Percentiles rank a stretch among this genome's conserved stretches.
Evolutionary conservation across 2,888 invertebrate genomes (phyloP).

Genomic region (Ornithoptera alexandrae): DNA sequence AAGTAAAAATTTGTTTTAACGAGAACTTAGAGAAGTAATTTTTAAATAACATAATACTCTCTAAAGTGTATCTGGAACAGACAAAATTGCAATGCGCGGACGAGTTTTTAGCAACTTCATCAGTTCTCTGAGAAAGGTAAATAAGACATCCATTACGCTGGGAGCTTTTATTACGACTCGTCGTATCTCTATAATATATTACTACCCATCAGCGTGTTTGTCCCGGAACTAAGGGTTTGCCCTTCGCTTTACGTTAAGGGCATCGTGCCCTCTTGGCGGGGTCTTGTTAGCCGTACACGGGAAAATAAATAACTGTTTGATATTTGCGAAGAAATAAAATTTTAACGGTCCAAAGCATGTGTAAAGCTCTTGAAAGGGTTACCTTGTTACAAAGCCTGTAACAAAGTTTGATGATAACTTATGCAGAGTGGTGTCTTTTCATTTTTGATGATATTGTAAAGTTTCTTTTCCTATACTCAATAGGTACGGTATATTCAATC

Average conservation of each 20-base stretch:
- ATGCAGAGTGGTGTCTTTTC: background rate
- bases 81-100: background rate
- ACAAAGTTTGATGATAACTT: conserved; percentile 19
- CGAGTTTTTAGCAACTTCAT: conserved; percentile 8
- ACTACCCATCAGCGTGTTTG: conserved; percentile 33
- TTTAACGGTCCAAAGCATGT: conserved; percentile 18
- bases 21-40: background rate
- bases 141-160: conserved; percentile 21
- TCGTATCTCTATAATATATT: conserved; percentile 25
- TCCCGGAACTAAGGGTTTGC: conserved; percentile 35
- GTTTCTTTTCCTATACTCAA: no score
- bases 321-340: conserved; percentile 33
- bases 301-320: conserved; percentile 31
- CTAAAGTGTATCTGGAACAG: no score
- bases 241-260: conserved; percentile 35
- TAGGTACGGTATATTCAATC: no score
- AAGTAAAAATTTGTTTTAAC: background rate
- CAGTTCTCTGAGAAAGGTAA: conserved; percentile 12
- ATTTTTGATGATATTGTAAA: background rate
- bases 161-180: conserved; percentile 26
- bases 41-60: no score
- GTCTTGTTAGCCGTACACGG: conserved; percentile 34
- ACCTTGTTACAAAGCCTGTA: conserved; percentile 22
- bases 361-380: conserved; percentile 18
- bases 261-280: conserved; percentile 30